Evolutionary conservation across 2,888 invertebrate genomes (phyloP).

Genomic region (Corythucha ciliata): DNA sequence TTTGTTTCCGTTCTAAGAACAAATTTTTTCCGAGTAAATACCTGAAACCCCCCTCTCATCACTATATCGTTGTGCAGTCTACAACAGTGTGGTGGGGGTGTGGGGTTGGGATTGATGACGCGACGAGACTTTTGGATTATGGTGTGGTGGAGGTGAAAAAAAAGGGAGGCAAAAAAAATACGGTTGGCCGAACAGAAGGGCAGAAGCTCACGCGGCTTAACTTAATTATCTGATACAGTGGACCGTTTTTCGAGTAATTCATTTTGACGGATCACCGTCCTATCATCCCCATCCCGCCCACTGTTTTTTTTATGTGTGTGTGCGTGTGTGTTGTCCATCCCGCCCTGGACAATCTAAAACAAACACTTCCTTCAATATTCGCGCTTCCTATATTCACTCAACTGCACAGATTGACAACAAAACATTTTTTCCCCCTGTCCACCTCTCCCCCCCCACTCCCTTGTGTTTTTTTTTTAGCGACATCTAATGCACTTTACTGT

Average conservation of each 20-base stretch:
- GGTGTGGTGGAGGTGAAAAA: too few relatives aligned
- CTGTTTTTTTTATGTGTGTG: background rate
- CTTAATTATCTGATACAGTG: constrained; percentile 26
- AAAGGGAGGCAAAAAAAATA: constrained; percentile 12
- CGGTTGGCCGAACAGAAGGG: background rate
- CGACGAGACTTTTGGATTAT: too few relatives aligned
- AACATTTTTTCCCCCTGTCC: constrained; percentile 1
- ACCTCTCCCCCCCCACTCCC: background rate
- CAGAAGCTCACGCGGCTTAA: constrained; percentile 15
- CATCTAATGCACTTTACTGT: too few relatives aligned
- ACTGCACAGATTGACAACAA: too few relatives aligned
- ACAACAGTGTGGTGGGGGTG: too few relatives aligned
- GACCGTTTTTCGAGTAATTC: constrained; percentile 23
- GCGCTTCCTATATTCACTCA: too few relatives aligned
- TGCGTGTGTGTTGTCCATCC: background rate
- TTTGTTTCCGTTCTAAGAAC: too few relatives aligned
- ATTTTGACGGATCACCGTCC: constrained; percentile 18
- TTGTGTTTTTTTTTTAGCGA: too few relatives aligned
- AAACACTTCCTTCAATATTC: constrained; percentile 20
- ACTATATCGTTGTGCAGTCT: too few relatives aligned
- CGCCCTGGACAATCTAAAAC: constrained; percentile 12
- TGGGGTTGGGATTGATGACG: too few relatives aligned
- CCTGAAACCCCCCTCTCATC: too few relatives aligned
- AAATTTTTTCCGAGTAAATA: too few relatives aligned
- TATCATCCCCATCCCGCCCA: background rate